phyloP scores from a whole-genome alignment of 2,888 invertebrate genomes.

The Amphipyra tragopoginis region DNA sequence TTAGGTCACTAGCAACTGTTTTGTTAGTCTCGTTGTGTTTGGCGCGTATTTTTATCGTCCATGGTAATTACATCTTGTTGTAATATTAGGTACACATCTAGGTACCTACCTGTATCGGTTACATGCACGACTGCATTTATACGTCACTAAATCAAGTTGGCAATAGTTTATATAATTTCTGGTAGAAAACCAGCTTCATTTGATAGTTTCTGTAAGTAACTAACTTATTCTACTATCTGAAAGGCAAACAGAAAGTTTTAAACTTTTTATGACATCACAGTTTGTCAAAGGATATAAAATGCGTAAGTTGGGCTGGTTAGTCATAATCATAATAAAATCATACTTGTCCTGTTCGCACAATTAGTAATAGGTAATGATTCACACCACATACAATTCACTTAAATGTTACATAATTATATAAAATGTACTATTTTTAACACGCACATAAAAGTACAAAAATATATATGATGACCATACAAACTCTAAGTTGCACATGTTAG shows the following conservation, averaged over 20 bases:
- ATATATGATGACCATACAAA: too few relatives aligned
- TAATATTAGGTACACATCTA: conserved; percentile 3
- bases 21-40: conserved; percentile 68
- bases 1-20: conserved; percentile 81
- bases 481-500: too few relatives aligned
- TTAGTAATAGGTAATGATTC: conserved; percentile 40
- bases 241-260: too few relatives aligned
- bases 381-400: not conserved
- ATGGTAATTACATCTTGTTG: conserved; percentile 26
- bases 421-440: not conserved
- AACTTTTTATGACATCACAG: not conserved
- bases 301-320: conserved; percentile 20
- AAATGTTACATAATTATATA: not conserved
- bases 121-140: conserved; percentile 8
- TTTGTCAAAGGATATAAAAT: conserved; percentile 14
- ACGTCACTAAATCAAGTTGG: conserved; percentile 25
- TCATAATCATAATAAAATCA: conserved; percentile 22
- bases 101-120: not conserved
- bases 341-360: conserved; percentile 29
- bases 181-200: conserved; percentile 7
- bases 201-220: too few relatives aligned
- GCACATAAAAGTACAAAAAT: not conserved
- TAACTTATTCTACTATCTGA: too few relatives aligned
- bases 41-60: conserved; percentile 55
- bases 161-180: conserved; percentile 32